Percentiles rank a stretch among this genome's conserved stretches.
Conservation (phyloP, 2,797 vertebrate genomes). For the Clangula hyemalis region DNA sequence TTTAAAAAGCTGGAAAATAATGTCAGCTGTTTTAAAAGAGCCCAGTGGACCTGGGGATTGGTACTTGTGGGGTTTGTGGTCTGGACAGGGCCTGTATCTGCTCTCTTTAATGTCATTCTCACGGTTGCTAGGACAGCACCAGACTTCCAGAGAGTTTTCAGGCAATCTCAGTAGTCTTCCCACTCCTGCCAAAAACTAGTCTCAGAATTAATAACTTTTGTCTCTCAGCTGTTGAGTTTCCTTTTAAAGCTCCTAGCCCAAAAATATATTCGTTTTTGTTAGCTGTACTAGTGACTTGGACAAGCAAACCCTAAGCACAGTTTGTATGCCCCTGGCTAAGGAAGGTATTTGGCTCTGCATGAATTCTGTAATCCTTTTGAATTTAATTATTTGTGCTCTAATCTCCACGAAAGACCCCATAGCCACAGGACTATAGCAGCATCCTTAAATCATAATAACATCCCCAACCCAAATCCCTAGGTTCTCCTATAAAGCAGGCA, state of each 20-base stretch:
- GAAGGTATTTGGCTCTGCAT: background rate
- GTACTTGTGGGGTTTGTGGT: slow-evolving; percentile 58
- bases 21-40: slow-evolving; percentile 52
- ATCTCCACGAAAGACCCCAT: background rate
- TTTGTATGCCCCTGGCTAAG: background rate
- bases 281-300: background rate
- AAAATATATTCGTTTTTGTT: slow-evolving; percentile 28
- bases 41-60: background rate
- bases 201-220: slow-evolving; percentile 50
- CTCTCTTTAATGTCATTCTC: slow-evolving; percentile 58
- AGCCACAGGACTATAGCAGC: background rate
- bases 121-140: background rate
- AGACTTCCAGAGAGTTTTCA: slow-evolving; percentile 49
- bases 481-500: background rate
- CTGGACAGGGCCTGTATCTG: slow-evolving; percentile 41
- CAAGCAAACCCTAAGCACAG: background rate
- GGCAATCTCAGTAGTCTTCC: slow-evolving; percentile 45
- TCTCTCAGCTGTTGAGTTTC: slow-evolving; percentile 32
- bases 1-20: slow-evolving; percentile 64
- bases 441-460: background rate
- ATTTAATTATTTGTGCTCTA: slow-evolving; percentile 19
- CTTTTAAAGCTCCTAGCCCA: slow-evolving; percentile 38
- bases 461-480: background rate
- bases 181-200: slow-evolving; percentile 33
- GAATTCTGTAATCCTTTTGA: slow-evolving; percentile 25